These are phyloP conservation scores for Tyrannus savana DNA, from an alignment of 2,113 vertebrate genomes.

Conservation along the genomic window DNA sequence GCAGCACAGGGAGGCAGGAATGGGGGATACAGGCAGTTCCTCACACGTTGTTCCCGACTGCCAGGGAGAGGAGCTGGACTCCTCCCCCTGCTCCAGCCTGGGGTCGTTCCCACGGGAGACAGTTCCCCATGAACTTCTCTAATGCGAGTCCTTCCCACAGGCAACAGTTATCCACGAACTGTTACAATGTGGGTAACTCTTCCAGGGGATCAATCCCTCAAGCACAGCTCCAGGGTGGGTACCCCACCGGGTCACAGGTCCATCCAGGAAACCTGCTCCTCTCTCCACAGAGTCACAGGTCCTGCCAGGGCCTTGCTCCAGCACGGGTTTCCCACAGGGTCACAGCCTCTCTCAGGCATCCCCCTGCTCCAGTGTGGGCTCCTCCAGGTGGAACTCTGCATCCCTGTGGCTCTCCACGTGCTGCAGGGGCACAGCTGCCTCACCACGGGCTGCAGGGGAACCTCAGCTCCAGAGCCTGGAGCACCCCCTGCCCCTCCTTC, in stretches of 20 bases:
- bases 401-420: rapidly evolving
- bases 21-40: not conserved
- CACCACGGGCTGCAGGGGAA: not conserved
- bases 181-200: rapidly evolving
- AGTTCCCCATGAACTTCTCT: not conserved
- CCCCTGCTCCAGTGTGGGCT: rapidly evolving
- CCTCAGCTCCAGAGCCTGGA: not conserved
- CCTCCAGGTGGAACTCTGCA: not conserved
- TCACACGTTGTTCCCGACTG: not conserved
- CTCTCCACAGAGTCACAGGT: too few species aligned
- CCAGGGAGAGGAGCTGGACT: not conserved
- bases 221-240: not conserved
- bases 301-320: not conserved
- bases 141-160: not conserved
- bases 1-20: not conserved
- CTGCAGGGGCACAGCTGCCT: not conserved
- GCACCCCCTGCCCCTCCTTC: not conserved
- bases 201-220: not conserved
- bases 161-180: not conserved
- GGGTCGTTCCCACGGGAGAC: not conserved
- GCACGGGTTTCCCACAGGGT: rapidly evolving
- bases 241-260: not conserved
- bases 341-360: not conserved
- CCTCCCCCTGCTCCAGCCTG: not conserved
- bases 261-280: not conserved